Base-by-base conservation (phyloP, 2,888 invertebrate species). In the Synergus gifuensis region DNA sequence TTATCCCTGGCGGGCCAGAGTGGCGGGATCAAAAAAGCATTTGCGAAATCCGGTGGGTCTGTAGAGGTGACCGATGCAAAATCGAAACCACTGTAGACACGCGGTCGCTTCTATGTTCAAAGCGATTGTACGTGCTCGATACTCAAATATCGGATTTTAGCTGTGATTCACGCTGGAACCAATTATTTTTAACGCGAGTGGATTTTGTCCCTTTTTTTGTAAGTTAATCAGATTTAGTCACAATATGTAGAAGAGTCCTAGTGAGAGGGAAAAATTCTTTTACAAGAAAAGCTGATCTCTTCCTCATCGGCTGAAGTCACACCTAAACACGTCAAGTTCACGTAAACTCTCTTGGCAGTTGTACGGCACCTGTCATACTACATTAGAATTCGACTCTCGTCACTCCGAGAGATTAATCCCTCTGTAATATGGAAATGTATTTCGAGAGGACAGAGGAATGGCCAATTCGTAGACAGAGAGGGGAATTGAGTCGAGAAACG, bases 21-120 rank as follows among this genome's bases (percentile, higher is more conserved):
- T 84, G 82, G 85, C 80, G 84, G 90, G 90, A 91, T 91, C 90
- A 90, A 90, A 91, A 90, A 91, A 90, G 88, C 90, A 90, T 90
- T 90, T 87, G 87, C 85, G 85, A 88, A 90, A 91, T 90, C 88
- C 88, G 86, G 79, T 81, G 80, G 80, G 79, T 78, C 83, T 80
- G 62, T 79, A 81, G 85, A 81, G 83, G 86, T 88, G 87, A 89
- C 82, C 86, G 84, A 88, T 86, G 87, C 84, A 86, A 89, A 90
- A 88, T 90, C 89, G 87, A 88, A 89, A 87, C 85, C 83, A 80
- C 81, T 83, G 86, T 86, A 85, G 86, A 85, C 87, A 84, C 82
- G 73, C 80, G 83, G 81, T 84, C 82, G 82, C 79, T 84, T 80
- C 81, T 80, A 81, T 76, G 77, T 80, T 79, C 81, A 80, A 83